phyloP scores from a whole-genome alignment of 2,888 invertebrate species.

The Netelia inedita region DNA sequence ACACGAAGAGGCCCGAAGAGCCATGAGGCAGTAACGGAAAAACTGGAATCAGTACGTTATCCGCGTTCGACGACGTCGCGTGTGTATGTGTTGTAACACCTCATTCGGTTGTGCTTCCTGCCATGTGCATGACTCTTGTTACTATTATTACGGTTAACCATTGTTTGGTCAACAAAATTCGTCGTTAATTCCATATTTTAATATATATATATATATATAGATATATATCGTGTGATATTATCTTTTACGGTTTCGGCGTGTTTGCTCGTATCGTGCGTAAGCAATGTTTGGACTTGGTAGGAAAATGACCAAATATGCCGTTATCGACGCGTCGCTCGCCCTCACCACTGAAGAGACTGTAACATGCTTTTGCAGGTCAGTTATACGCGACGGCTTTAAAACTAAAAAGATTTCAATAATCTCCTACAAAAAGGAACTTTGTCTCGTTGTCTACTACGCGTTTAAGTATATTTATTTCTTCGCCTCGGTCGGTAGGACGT shows the following conservation, averaged over 20 bases:
- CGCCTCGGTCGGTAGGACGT: no score
- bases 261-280: not conserved
- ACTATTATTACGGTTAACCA: not conserved
- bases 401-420: not conserved
- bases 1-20: slow-evolving; percentile 30
- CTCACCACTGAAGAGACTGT: slow-evolving; percentile 90
- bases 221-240: not conserved
- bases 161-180: not conserved
- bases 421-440: not conserved
- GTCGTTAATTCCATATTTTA: not conserved
- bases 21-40: slow-evolving; percentile 45
- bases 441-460: not conserved
- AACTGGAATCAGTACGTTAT: slow-evolving; percentile 62
- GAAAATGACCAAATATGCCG: slow-evolving; percentile 82
- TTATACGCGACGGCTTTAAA: slow-evolving; percentile 31
- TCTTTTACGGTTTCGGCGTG: not conserved
- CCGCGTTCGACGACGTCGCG: slow-evolving; percentile 49
- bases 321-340: slow-evolving; percentile 86
- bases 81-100: not conserved
- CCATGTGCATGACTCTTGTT: not conserved
- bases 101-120: not conserved
- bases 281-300: slow-evolving; percentile 74
- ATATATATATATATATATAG: no score
- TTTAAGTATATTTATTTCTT: no score
- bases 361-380: slow-evolving; percentile 93